These are phyloP conservation scores for Phataginus tricuspis DNA, from an alignment of 2,797 vertebrate genomes.

Conservation along the genomic window DNA sequence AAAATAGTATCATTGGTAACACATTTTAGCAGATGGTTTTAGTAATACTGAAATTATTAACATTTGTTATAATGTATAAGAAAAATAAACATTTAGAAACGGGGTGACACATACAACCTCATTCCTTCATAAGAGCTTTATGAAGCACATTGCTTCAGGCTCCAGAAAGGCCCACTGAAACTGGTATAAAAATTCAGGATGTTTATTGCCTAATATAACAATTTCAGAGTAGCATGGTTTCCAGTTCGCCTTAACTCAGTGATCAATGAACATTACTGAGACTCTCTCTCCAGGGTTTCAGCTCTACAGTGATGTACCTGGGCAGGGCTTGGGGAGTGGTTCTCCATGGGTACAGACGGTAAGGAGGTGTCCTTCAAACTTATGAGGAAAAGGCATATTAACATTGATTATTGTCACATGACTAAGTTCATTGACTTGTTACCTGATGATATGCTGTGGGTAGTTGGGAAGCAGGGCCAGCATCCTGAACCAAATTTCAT, in stretches of 20 bases:
- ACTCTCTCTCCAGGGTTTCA: background rate
- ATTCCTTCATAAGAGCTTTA: background rate
- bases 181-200: background rate
- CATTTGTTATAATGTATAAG: background rate
- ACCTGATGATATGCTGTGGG: background rate
- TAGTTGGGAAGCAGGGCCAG: background rate
- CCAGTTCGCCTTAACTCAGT: background rate
- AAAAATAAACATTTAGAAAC: background rate
- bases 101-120: background rate
- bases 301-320: background rate
- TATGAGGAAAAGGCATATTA: background rate
- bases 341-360: fast-evolving
- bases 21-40: background rate
- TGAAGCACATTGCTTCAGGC: background rate
- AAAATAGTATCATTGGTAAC: background rate
- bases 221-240: background rate
- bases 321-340: fast-evolving
- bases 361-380: background rate
- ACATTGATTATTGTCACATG: background rate
- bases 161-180: background rate
- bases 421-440: background rate
- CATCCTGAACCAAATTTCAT: background rate
- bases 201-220: background rate
- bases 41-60: background rate
- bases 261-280: background rate